Evolutionary conservation across 2,113 vertebrate species (phyloP), one percentile per base, ranked within the genome.

Genomic region (Apteryx owenii): DNA sequence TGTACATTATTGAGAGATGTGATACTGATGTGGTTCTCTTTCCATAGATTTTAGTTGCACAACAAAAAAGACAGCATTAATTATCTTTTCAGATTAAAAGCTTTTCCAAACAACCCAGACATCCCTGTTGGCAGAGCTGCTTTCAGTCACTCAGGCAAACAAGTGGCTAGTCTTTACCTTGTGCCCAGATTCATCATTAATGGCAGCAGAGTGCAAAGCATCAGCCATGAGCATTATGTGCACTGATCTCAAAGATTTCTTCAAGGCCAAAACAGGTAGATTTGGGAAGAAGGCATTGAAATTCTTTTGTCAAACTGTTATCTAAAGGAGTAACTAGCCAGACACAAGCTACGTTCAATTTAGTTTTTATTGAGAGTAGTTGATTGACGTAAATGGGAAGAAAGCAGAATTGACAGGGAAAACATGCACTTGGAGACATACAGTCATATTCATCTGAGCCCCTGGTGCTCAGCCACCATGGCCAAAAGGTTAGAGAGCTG

Each of bases 61-160:
- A 83, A 78, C 29, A 69, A 80, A 77, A 58, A 91, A 58, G 17
- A 88, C 75, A 91, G 51, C 31, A 73, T 36, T 88, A 82, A 85
- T 96, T 91, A 88, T 70, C 17, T 85, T 88, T 88, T 70, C 54
- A 66, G 44, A 83, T 88, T 77, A 85, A 66, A 81, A 70, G 28
- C 9, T 85, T 23, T 93, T 95, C 53, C 40, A 80, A 70, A 61
- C 48, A 82, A 68, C 65, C 13, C 40, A 81, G 36, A 51, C 66
- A 72, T 10, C 25, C 81, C 56, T 72, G 10, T 51, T 91, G 48
- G 62, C 28, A 56, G 82, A 95, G 72, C 48, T 94, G 36, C 33
- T 82, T 91, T 80, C 38, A 69, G 18, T 50, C 36, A 80, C 56
- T 62, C 72, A 51, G 71, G 83, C 64, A 81, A 95, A 68, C 12